Percentiles rank a stretch among this genome's conserved stretches.
phyloP scores from a whole-genome alignment of 2,797 vertebrate genomes.

The Epinephelus malabaricus region DNA sequence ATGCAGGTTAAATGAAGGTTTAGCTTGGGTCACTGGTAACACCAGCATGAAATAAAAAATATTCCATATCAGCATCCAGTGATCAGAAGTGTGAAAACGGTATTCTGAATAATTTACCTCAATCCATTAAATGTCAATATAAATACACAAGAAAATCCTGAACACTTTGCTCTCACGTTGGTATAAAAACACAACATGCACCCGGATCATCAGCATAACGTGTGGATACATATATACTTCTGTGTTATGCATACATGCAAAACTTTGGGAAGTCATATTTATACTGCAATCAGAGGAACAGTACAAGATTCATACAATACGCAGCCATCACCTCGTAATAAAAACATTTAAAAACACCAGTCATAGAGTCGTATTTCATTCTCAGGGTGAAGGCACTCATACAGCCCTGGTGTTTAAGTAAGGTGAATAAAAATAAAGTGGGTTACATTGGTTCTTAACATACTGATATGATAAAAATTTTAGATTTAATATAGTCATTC shows the following conservation, averaged over 20 bases:
- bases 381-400: slow-evolving; percentile 79
- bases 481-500: slow-evolving; percentile 39
- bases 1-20: slow-evolving; percentile 57
- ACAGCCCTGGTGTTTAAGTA: slow-evolving; percentile 52
- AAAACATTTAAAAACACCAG: slow-evolving; percentile 59
- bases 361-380: slow-evolving; percentile 56
- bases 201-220: slow-evolving; percentile 48
- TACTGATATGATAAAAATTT: slow-evolving; percentile 39
- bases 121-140: slow-evolving; percentile 44
- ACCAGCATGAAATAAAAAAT: slow-evolving; percentile 62
- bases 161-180: slow-evolving; percentile 52
- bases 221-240: slow-evolving; percentile 16
- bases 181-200: slow-evolving; percentile 68
- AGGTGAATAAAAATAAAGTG: slow-evolving; percentile 31
- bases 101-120: slow-evolving; percentile 46
- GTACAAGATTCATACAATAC: slow-evolving; percentile 42
- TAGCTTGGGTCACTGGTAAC: slow-evolving; percentile 39
- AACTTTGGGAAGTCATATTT: slow-evolving; percentile 47
- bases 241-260: slow-evolving; percentile 38
- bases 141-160: slow-evolving; percentile 68
- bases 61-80: slow-evolving; percentile 52
- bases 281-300: slow-evolving; percentile 54
- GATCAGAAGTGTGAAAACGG: slow-evolving; percentile 27
- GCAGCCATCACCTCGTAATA: slow-evolving; percentile 48
- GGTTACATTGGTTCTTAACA: slow-evolving; percentile 28